phyloP scores from a whole-genome alignment of 2,797 vertebrate species.

The Myripristis jacobus region DNA sequence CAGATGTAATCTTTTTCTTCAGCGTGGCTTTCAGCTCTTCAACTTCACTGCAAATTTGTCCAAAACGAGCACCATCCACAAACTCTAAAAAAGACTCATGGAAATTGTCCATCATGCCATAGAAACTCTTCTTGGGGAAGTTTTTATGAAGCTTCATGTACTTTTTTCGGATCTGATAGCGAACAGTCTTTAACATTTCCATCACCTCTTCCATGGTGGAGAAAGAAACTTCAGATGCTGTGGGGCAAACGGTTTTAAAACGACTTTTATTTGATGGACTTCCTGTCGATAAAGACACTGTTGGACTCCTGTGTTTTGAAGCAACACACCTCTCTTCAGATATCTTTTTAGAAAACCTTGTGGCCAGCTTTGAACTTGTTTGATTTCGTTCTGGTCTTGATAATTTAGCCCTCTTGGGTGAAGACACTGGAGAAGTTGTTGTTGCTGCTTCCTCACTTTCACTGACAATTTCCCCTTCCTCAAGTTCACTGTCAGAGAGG shows the following conservation, averaged over 20 bases:
- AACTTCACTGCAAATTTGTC: slow-evolving; percentile 84
- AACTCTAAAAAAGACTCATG: slow-evolving; percentile 90
- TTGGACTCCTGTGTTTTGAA: slow-evolving; percentile 49
- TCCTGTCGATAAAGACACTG: slow-evolving; percentile 19
- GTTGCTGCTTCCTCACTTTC: slow-evolving; percentile 82
- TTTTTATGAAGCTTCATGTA: slow-evolving; percentile 98
- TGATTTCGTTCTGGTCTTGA: slow-evolving; percentile 46
- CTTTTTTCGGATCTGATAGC: slow-evolving; percentile 90
- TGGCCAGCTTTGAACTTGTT: slow-evolving; percentile 55
- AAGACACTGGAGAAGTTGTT: slow-evolving; percentile 57
- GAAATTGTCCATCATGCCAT: slow-evolving; percentile 92
- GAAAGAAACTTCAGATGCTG: slow-evolving; percentile 78
- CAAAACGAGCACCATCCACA: slow-evolving; percentile 87
- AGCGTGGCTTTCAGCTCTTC: slow-evolving; percentile 85
- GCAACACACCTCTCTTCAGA: slow-evolving; percentile 42
- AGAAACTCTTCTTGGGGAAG: slow-evolving; percentile 91
- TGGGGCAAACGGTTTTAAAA: slow-evolving; percentile 81
- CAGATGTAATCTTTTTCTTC: slow-evolving; percentile 86
- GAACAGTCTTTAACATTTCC: slow-evolving; percentile 89
- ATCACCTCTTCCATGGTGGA: slow-evolving; percentile 88
- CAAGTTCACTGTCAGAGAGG: slow-evolving; percentile 86
- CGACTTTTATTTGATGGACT: slow-evolving; percentile 79
- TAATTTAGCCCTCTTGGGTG: slow-evolving; percentile 64
- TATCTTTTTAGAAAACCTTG: slow-evolving; percentile 48
- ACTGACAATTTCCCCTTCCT: slow-evolving; percentile 95